Evolutionary conservation across 2,113 vertebrate species (phyloP).

Genomic region (Eulemur rufifrons): DNA sequence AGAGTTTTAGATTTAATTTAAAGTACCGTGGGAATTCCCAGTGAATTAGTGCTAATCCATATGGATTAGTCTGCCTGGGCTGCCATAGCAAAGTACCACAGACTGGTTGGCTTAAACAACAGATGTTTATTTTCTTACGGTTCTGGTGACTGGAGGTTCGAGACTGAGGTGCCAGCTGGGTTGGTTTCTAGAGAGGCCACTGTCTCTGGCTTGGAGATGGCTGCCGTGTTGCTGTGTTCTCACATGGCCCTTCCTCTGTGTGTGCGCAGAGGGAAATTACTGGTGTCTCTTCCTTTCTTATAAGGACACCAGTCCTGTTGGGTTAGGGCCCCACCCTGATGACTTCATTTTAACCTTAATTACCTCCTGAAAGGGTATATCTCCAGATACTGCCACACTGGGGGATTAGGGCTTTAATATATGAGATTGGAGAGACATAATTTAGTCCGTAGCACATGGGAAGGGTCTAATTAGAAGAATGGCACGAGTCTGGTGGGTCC

Average conservation of each 20-base stretch:
- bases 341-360: background rate
- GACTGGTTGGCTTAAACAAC: background rate
- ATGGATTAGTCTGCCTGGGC: background rate
- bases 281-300: background rate
- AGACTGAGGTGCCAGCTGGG: background rate
- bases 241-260: background rate
- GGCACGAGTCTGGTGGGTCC: background rate
- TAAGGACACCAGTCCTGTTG: background rate
- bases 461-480: background rate
- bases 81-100: background rate
- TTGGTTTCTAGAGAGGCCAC: background rate
- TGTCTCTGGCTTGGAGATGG: background rate
- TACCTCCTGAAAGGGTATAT: background rate
- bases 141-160: background rate
- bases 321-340: background rate
- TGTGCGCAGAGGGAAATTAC: rapidly evolving
- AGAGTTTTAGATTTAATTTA: background rate
- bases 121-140: background rate
- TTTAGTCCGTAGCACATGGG: background rate
- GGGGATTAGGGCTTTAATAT: background rate
- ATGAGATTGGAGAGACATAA: background rate
- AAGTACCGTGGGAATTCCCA: background rate
- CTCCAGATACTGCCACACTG: background rate
- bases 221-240: background rate
- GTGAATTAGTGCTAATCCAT: background rate